Evolutionary conservation across 2,797 vertebrate genomes (phyloP).

Genomic region (Scleropages formosus): DNA sequence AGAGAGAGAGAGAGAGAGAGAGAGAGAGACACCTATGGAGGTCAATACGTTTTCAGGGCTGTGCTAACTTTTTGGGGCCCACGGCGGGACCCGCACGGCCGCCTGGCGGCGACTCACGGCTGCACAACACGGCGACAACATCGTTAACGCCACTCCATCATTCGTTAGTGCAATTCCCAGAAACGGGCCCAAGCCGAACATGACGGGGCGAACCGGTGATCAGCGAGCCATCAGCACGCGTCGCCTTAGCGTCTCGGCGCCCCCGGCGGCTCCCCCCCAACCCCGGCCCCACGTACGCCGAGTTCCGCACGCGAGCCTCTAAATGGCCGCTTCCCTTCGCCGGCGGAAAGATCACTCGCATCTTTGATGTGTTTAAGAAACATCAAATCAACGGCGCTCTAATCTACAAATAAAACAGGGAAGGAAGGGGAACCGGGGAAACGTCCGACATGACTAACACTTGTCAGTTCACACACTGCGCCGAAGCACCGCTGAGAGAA

Average conservation of each 20-base stretch:
- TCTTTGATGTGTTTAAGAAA: slow-evolving; percentile 59
- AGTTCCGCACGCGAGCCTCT: slow-evolving; percentile 1
- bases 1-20: too few relatives aligned
- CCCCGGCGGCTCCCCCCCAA: too few relatives aligned
- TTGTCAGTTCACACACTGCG: slow-evolving; percentile 53
- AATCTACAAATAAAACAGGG: slow-evolving; percentile 65
- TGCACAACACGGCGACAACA: not conserved
- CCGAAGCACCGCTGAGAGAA: not conserved
- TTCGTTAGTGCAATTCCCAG: not conserved
- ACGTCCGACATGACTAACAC: slow-evolving; percentile 56
- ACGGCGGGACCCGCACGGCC: not conserved
- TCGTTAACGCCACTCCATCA: not conserved
- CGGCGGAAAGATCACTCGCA: slow-evolving; percentile 55
- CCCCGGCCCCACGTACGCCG: not conserved
- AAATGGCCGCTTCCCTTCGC: slow-evolving; percentile 48
- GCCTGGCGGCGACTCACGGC: too few relatives aligned
- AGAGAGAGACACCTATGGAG: too few relatives aligned
- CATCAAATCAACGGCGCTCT: slow-evolving; percentile 58
- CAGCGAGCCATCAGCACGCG: not conserved
- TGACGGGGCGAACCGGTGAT: not conserved
- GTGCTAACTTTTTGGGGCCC: too few relatives aligned
- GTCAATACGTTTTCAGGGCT: too few relatives aligned
- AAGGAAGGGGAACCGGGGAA: slow-evolving; percentile 49
- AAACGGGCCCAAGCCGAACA: too few relatives aligned
- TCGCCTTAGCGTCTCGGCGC: not conserved